phyloP scores from a whole-genome alignment of 2,888 invertebrate genomes.

The Caenorhabditis virilis region DNA sequence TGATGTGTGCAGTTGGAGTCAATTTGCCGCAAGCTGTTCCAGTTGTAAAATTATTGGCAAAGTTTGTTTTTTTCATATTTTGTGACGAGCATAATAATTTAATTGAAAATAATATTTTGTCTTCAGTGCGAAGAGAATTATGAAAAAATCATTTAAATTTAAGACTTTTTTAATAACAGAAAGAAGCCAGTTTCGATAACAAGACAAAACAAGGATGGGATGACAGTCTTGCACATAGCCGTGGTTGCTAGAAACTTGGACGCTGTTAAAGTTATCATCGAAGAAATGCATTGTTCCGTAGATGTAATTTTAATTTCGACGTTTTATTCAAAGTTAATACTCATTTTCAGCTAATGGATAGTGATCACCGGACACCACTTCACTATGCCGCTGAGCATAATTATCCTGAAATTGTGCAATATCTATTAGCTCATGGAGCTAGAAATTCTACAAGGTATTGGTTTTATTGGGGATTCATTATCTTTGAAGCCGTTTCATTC shows the following conservation, averaged over 20 bases:
- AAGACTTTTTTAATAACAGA: slow-evolving; percentile 3
- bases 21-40: slow-evolving; percentile 48
- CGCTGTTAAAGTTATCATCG: slow-evolving; percentile 48
- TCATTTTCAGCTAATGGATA: slow-evolving; percentile 49
- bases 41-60: slow-evolving; percentile 49
- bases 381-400: slow-evolving; percentile 57
- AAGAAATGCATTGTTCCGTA: slow-evolving; percentile 28
- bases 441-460: slow-evolving; percentile 32
- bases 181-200: slow-evolving; percentile 36
- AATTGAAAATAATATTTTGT: too few species aligned
- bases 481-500: too few species aligned
- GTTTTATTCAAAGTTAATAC: too few species aligned
- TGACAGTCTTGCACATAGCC: slow-evolving; percentile 61
- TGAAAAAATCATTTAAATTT: too few species aligned
- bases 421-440: slow-evolving; percentile 47
- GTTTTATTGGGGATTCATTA: too few species aligned
- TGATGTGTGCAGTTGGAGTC: slow-evolving; percentile 62
- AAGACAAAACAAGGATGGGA: slow-evolving; percentile 36
- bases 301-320: slow-evolving; percentile 12
- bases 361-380: slow-evolving; percentile 58
- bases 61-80: background rate
- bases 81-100: too few species aligned
- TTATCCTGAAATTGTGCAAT: slow-evolving; percentile 47
- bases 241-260: slow-evolving; percentile 59
- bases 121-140: too few species aligned